Percentiles rank a stretch among this genome's conserved stretches.
Evolutionary conservation across 1,140 invertebrate genomes (phyloP).

Genomic region (Chlorops oryzae): DNA sequence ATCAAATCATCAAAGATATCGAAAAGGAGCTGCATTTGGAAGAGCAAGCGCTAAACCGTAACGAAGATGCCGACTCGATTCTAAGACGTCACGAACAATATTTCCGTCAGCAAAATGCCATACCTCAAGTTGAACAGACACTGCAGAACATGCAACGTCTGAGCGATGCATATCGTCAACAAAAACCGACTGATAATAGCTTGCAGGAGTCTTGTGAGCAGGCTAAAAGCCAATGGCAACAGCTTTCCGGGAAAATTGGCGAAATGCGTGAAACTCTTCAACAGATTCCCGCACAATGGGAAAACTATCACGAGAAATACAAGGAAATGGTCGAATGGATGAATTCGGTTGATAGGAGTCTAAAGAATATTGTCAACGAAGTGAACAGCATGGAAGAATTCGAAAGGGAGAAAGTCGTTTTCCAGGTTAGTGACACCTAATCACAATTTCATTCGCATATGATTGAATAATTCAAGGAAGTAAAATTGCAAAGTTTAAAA

Average conservation of each 20-base stretch:
- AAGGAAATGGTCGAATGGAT: conserved; percentile 84
- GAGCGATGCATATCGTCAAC: conserved; percentile 57
- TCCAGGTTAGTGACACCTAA: conserved; percentile 63
- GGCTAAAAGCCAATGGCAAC: conserved; percentile 68
- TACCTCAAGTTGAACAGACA: conserved; percentile 66
- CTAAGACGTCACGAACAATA: conserved; percentile 70
- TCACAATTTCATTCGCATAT: conserved; percentile 17
- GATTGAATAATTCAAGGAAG: too few species aligned
- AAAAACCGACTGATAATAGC: conserved; percentile 59
- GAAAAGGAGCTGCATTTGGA: conserved; percentile 82
- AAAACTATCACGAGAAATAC: conserved; percentile 75
- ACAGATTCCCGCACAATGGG: conserved; percentile 85
- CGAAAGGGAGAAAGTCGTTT: conserved; percentile 77
- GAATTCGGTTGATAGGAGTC: conserved; percentile 75
- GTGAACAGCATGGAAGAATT: conserved; percentile 81
- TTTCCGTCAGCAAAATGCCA: conserved; percentile 63
- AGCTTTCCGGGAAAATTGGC: conserved; percentile 63
- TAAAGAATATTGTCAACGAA: conserved; percentile 77
- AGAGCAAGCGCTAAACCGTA: conserved; percentile 77
- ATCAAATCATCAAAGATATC: conserved; percentile 78
- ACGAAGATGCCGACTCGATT: conserved; percentile 73
- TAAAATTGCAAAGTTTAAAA: too few species aligned
- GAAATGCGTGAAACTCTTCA: conserved; percentile 69
- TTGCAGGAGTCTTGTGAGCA: conserved; percentile 61
- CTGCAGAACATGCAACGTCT: conserved; percentile 70